Percentiles rank a stretch among this genome's conserved stretches.
Evolutionary conservation across 2,797 vertebrate species (phyloP).

Genomic region (Xenopus petersii): DNA sequence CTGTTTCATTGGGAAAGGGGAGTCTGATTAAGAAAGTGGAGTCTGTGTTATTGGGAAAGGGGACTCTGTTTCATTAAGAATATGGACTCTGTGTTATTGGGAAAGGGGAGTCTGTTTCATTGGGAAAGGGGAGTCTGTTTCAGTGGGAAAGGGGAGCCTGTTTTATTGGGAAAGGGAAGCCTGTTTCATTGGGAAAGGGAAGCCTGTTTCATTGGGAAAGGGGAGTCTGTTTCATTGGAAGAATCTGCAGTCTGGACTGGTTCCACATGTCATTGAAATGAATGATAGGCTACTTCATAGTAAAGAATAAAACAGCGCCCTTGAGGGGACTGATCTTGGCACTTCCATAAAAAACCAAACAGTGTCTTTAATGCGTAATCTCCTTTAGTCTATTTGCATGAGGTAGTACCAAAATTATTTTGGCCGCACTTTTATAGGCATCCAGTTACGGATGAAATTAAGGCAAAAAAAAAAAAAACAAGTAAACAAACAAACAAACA

Average conservation of each 20-base stretch:
- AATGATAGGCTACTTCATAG: too few relatives aligned
- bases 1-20: neutral
- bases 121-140: neutral
- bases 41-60: neutral
- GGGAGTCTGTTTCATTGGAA: neutral
- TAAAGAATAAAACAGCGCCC: neutral
- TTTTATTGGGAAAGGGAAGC: neutral
- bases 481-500: constrained; percentile 13
- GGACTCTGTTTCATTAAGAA: neutral
- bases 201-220: neutral
- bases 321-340: neutral
- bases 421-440: constrained; percentile 68
- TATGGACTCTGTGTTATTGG: too few relatives aligned
- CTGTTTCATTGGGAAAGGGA: neutral
- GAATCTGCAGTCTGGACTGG: neutral
- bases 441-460: constrained; percentile 61
- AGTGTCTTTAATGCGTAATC: constrained; percentile 65
- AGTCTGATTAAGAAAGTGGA: neutral
- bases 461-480: constrained; percentile 60
- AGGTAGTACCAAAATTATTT: constrained; percentile 82
- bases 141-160: neutral
- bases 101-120: neutral
- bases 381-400: constrained; percentile 69
- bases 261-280: neutral
- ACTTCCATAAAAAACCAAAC: constrained; percentile 44